Base-by-base conservation (phyloP, 2,888 invertebrate species). In the Stenchaetothrips biformis region DNA sequence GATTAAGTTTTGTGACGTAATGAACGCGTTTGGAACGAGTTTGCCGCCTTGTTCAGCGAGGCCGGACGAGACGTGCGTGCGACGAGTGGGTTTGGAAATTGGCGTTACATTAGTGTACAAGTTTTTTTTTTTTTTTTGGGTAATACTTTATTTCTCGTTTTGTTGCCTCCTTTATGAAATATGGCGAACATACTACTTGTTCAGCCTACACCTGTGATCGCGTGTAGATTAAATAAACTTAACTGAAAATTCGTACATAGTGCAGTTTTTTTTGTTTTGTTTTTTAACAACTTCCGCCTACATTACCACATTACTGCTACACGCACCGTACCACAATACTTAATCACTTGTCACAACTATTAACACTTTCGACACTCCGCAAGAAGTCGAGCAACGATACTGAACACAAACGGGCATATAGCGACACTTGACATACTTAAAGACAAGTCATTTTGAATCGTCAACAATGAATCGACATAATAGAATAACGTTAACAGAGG, bases 181-280 rank as follows among this genome's bases (percentile, higher is more conserved):
- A 74, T 74, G 25, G 67, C 67, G 67, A 21, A 74, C 67, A 25
- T 74, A 74, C 37, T 37, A 37, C 25, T 74, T 74, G 67, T 74
- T 74, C 67, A 25, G 25, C 25, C 25, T 74, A 74, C 67, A 74
- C 67, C 67, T 74, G 67, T 74, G 67, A 74, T 74, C 67, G 67
- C 67, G 25, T 25, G 67, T 74, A 74, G 67, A 74, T 74, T 74
- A 7, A 74, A 74, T 74, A 74, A 74, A 74, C 25, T 74, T 25
- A 37, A 25, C 25, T 74, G 67, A 74, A 74, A 74, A 74, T 25
- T 74, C 67, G 67, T 25, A 25, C 21, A 21, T 7, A 2, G n/a
- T 74, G 7, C 25, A n/a, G 67, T 74, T 7, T 3, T 25, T 16
- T 16, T 59, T 18, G 11, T 53, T 7, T 6, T 18, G 13, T 59